Evolutionary conservation across 2,797 vertebrate genomes (phyloP), one percentile per base, ranked within the genome.

Genomic region (Aldrovandia affinis): DNA sequence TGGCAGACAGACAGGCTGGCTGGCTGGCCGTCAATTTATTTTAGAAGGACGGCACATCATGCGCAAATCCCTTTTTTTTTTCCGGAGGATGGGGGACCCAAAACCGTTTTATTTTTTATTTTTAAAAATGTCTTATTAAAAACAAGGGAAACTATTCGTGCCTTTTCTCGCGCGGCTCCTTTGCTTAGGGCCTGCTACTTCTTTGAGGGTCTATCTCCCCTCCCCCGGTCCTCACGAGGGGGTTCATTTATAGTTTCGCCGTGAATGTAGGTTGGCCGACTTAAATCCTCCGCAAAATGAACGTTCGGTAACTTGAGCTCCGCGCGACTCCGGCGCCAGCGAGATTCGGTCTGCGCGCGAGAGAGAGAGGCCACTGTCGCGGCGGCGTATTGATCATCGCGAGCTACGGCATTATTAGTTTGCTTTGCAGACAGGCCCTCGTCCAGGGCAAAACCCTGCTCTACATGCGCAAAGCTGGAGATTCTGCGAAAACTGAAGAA

Each of bases 241-340:
- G 73, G 42, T 77, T 77, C 42, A 47, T 77, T 77, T 77, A n/a
- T n/a, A 44, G 42, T 47, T n/a, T 77, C 25, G 25, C 73, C n/a
- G n/a, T 25, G 22, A 77, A 77, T 77, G 73, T 77, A 77, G 73
- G 73, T 77, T 77, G 73, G 20, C 73, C n/a, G 73, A 47, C 73
- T 77, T 77, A 77, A n/a, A 77, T 77, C 73, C 73, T n/a, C 44
- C 47, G 73, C 73, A 77, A 77, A n/a, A 77, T 77, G 39, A 77
- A 47, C n/a, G 42, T 47, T 77, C 73, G 9, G 55, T 20, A 52
- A 30, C 36, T 22, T 7, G 33, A 42, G 68, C 68, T 39, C 73
- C n/a, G 73, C 39, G 14, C 73, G 9, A 22, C 39, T 47, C 22
- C 7, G 14, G n/a, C n/a, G n/a, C n/a, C n/a, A 44, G 42, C n/a